Evolutionary conservation across 2,888 invertebrate species (phyloP).

Genomic region (Cheilosia pagana): DNA sequence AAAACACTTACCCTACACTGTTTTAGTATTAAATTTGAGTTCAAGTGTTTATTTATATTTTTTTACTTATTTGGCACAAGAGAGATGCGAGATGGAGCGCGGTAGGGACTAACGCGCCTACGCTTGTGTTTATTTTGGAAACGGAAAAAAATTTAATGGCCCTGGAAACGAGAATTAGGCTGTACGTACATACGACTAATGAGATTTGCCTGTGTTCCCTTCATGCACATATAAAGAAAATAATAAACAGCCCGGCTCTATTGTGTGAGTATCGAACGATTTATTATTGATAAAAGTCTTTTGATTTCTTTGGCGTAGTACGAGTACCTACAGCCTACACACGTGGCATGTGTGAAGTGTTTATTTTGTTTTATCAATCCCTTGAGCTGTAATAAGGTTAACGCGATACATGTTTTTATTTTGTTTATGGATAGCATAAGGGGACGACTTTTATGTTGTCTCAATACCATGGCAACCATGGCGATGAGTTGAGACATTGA

Average conservation of each 20-base stretch:
- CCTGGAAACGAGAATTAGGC: slow-evolving; percentile 10
- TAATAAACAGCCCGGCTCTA: slow-evolving; percentile 18
- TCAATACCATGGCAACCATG: background rate
- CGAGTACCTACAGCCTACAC: background rate
- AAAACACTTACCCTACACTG: background rate
- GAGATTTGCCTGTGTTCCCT: background rate
- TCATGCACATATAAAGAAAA: background rate
- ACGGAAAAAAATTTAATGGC: slow-evolving; percentile 8
- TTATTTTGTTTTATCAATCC: background rate
- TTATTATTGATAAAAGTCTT: slow-evolving; percentile 7
- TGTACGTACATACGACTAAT: background rate
- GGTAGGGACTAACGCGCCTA: background rate
- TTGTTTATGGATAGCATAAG: background rate
- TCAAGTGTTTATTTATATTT: slow-evolving; percentile 45
- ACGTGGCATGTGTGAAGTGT: slow-evolving; percentile 1
- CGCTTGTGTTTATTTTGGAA: slow-evolving; percentile 14
- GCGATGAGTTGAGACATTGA: too few species aligned
- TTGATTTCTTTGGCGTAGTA: background rate
- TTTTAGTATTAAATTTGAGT: slow-evolving; percentile 35
- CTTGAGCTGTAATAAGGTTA: background rate
- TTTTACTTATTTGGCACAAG: slow-evolving; percentile 10
- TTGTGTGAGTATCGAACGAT: slow-evolving; percentile 18
- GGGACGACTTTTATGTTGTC: background rate
- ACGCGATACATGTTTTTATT: too few species aligned
- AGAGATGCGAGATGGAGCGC: background rate